Evolutionary conservation across 2,888 invertebrate genomes (phyloP).

Genomic region (Drosophila setosimentum): DNA sequence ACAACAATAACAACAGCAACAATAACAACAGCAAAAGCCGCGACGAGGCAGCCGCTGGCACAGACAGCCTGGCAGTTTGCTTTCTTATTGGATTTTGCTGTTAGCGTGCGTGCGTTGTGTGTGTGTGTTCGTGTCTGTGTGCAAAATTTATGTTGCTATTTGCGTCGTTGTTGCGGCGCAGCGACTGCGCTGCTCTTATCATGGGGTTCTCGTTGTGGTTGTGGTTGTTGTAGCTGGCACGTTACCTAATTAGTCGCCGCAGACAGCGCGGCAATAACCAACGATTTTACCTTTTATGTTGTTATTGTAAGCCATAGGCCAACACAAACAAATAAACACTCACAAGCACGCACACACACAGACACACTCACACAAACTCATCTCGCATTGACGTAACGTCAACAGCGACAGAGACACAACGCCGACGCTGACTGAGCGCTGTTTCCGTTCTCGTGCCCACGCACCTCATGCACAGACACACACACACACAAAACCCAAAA

Average conservation of each 20-base stretch:
- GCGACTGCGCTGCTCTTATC: conserved; percentile 73
- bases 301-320: conserved; percentile 54
- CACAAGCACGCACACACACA: conserved; percentile 15
- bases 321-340: conserved; percentile 45
- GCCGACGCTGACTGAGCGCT: conserved; percentile 56
- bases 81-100: conserved; percentile 76
- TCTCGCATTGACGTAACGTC: conserved; percentile 74
- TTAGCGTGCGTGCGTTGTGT: conserved; percentile 23
- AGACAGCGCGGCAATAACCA: conserved; percentile 83
- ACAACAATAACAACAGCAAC: conserved; percentile 24
- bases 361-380: conserved; percentile 7
- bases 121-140: conserved; percentile 42
- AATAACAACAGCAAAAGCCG: conserved; percentile 18
- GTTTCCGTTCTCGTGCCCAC: conserved; percentile 80
- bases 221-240: conserved; percentile 68
- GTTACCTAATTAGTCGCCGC: conserved; percentile 83
- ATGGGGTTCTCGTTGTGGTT: conserved; percentile 60
- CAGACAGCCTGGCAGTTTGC: conserved; percentile 81
- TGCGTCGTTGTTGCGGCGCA: conserved; percentile 73
- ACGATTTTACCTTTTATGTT: conserved; percentile 78
- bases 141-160: conserved; percentile 79
- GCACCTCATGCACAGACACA: conserved; percentile 56
- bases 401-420: conserved; percentile 55
- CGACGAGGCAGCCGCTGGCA: conserved; percentile 63
- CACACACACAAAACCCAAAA: conserved; percentile 1